phyloP scores from a whole-genome alignment of 2,888 invertebrate genomes.

The Clanis bilineata region DNA sequence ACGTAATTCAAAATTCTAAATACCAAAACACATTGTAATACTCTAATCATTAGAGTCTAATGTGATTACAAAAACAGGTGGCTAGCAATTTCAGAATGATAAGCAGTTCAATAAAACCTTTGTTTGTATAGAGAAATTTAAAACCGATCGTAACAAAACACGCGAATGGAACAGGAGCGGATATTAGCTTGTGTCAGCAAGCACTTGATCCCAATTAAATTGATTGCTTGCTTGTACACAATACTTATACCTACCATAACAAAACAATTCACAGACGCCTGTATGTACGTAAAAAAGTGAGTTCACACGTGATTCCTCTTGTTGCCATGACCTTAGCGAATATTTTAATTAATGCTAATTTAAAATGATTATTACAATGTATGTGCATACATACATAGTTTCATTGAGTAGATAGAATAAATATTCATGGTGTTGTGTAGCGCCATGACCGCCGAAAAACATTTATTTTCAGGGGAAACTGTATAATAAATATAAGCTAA shows the following conservation, averaged over 20 bases:
- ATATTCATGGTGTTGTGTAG: too few species aligned
- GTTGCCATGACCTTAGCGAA: neutral
- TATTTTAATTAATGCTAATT: neutral
- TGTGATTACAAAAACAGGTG: too few species aligned
- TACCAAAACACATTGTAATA: too few species aligned
- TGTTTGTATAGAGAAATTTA: neutral
- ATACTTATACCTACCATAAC: slow-evolving; percentile 14
- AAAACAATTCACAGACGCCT: slow-evolving; percentile 12
- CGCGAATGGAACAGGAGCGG: slow-evolving; percentile 17
- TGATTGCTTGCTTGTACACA: slow-evolving; percentile 41
- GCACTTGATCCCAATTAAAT: slow-evolving; percentile 51
- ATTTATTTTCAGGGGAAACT: too few species aligned
- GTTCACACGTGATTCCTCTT: neutral
- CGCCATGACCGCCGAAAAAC: too few species aligned
- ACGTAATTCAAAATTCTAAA: too few species aligned
- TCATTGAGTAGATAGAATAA: too few species aligned
- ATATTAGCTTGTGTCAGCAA: slow-evolving; percentile 27
- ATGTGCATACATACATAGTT: too few species aligned
- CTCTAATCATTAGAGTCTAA: too few species aligned
- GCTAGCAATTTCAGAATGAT: too few species aligned
- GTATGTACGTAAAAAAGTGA: neutral
- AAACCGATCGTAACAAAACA: slow-evolving; percentile 10
- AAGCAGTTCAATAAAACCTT: too few species aligned
- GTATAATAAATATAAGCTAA: too few species aligned
- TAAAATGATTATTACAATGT: neutral